Conservation (phyloP, 2,113 vertebrate species). For the Castor canadensis region DNA sequence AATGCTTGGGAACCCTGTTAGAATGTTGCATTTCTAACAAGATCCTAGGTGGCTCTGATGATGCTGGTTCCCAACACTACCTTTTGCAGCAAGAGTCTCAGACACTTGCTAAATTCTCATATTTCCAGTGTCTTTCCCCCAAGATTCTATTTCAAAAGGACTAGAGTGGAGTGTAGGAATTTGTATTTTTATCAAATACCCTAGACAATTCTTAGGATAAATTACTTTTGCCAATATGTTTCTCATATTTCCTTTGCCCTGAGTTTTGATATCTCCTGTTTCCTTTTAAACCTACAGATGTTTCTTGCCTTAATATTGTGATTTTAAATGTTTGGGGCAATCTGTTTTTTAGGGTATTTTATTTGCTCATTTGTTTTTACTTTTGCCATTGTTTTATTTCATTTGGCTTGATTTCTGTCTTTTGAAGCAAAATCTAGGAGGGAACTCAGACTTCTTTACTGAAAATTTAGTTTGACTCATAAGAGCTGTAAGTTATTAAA, state of each 20-base stretch:
- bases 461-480: constrained; percentile 52
- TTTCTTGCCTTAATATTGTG: not conserved
- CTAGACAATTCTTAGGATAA: not conserved
- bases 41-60: not conserved
- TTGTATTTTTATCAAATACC: constrained; percentile 26
- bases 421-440: not conserved
- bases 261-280: not conserved
- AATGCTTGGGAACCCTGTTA: not conserved
- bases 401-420: not conserved
- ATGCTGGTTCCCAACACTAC: not conserved
- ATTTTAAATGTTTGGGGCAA: not conserved
- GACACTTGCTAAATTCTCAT: not conserved
- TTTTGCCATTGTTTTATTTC: not conserved
- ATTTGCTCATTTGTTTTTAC: not conserved
- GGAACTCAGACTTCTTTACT: not conserved
- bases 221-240: not conserved
- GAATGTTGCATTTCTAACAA: not conserved
- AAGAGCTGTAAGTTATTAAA: constrained; percentile 53
- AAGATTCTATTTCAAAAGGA: not conserved
- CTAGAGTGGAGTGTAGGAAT: not conserved
- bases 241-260: not conserved
- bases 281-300: not conserved
- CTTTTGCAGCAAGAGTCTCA: not conserved
- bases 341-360: not conserved
- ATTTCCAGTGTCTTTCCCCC: not conserved